Base-by-base conservation (phyloP, 2,113 vertebrate species). In the Aspidoscelis tigris region DNA sequence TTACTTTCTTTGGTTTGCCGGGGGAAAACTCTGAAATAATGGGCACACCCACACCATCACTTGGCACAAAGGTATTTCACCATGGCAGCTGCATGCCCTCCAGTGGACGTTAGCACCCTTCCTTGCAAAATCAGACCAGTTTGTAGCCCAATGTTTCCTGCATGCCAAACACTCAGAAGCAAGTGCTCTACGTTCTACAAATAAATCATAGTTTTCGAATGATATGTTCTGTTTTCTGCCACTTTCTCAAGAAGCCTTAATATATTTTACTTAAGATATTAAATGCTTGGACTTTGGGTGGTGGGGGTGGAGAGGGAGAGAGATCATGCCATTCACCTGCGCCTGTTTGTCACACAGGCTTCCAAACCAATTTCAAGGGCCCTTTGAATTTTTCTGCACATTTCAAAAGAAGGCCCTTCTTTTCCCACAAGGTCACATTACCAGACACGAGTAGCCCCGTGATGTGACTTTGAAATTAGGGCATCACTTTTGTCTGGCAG, bases 281-380 rank as follows among this genome's bases (percentile, higher is more conserved):
- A 93, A 89, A 78, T 68, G 65, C 65, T 50, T 82, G 24, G 78
- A 84, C 33, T 33, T 61, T 61, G 58, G 14, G 58, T 4, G 4
- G 12, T 18, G 18, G 75, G 33, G 33, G 33, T 33, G 33, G 33
- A 33, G 33, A 33, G 33, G 33, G 70, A 68, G 70, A 86, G 87
- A 87, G 90, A 61, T 78, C 44, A 88, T 69, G 55, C 73, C 83
- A 88, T 68, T 89, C 44, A 88, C 86, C 84, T 90, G 88, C 55
- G 71, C 53, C 47, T 43, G 69, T 82, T 88, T 83, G 72, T 11
- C 1, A 81, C 6, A n/a, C 20, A 90, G 50, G 73, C 33, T 84
- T 78, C 75, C 78, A 86, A 53, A 18, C 81, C 85, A 86, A 22
- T 11, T 4, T 80, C 2, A 12, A 33, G 8, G 43, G 3, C 43